Evolutionary conservation across 2,888 invertebrate species (phyloP).

Genomic region (Fissipunctia ypsillon): DNA sequence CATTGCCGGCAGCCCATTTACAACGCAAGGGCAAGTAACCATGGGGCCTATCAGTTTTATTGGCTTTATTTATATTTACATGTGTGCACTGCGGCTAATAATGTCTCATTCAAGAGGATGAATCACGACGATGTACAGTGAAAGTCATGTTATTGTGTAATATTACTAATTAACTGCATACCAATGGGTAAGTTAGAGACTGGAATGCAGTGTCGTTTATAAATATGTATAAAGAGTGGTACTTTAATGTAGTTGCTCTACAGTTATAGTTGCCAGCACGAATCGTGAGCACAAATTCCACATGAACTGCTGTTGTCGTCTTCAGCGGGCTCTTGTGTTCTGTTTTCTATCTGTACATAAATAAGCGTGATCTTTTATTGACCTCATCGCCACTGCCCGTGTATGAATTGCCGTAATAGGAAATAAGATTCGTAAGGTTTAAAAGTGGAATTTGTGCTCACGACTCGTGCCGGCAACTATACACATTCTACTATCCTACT

Average conservation of each 20-base stretch:
- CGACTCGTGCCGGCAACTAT: too few species aligned
- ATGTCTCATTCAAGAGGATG: constrained; percentile 62
- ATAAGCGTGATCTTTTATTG: too few species aligned
- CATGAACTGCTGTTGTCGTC: too few species aligned
- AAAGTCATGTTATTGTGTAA: constrained; percentile 49
- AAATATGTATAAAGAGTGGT: background rate
- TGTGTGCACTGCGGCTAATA: constrained; percentile 60
- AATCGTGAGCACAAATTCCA: too few species aligned
- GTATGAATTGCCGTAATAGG: too few species aligned
- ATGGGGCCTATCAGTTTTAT: constrained; percentile 65
- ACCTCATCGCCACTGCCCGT: too few species aligned
- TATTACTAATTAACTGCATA: constrained; percentile 51
- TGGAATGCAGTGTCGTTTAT: constrained; percentile 23
- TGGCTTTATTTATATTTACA: constrained; percentile 68
- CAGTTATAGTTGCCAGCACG: too few species aligned
- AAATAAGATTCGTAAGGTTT: too few species aligned
- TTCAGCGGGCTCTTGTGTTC: too few species aligned
- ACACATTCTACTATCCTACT: too few species aligned
- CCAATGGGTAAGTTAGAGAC: constrained; percentile 11
- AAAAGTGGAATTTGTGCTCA: too few species aligned
- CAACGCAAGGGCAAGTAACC: constrained; percentile 70
- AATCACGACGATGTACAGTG: constrained; percentile 49
- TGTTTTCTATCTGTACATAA: too few species aligned
- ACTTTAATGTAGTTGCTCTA: background rate
- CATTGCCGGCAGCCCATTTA: constrained; percentile 77